Evolutionary conservation across 2,888 invertebrate species (phyloP).

Genomic region (Philereme vetulata): DNA sequence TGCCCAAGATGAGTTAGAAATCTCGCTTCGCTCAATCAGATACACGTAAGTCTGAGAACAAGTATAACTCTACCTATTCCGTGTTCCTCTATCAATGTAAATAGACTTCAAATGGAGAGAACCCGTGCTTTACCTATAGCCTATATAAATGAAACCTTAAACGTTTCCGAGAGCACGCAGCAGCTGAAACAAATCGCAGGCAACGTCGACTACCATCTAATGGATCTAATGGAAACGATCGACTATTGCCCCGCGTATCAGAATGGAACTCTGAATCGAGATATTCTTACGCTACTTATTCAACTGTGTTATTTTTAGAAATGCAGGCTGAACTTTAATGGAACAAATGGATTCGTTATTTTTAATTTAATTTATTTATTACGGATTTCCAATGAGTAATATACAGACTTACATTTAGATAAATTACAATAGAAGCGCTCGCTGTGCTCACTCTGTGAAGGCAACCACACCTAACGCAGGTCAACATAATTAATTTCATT

Average conservation of each 20-base stretch:
- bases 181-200: constrained; percentile 70
- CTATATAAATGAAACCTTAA: constrained; percentile 13
- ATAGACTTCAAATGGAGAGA: background rate
- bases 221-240: constrained; percentile 51
- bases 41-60: too few relatives aligned
- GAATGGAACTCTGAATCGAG: constrained; percentile 5
- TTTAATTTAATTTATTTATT: too few relatives aligned
- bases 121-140: constrained; percentile 4
- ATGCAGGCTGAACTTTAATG: constrained; percentile 1
- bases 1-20: too few relatives aligned
- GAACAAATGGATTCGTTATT: too few relatives aligned
- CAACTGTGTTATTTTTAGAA: constrained; percentile 9
- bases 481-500: too few relatives aligned
- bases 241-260: constrained; percentile 21
- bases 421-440: too few relatives aligned
- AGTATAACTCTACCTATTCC: too few relatives aligned
- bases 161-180: constrained; percentile 52
- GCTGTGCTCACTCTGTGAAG: too few relatives aligned
- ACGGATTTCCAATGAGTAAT: too few relatives aligned
- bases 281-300: constrained; percentile 2
- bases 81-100: background rate
- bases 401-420: too few relatives aligned
- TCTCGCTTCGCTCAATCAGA: too few relatives aligned
- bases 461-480: too few relatives aligned
- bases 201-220: constrained; percentile 40